A percentile compares a stretch with the other conserved stretches of the same genome.
phyloP scores from a whole-genome alignment of 2,888 invertebrate genomes.

The Herminia tarsipennalis region DNA sequence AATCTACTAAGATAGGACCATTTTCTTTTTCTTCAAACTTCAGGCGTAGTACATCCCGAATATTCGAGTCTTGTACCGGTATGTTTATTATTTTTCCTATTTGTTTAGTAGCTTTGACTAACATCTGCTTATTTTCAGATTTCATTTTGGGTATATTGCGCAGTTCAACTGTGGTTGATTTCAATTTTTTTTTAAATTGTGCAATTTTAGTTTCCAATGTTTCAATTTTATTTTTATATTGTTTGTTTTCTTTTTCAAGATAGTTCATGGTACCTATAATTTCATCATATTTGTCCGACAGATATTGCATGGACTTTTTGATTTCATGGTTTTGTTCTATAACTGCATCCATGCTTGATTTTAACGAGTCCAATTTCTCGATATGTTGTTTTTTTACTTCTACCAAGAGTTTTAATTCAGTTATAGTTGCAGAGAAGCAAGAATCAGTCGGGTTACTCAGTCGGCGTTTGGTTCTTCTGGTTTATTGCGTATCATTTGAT shows the following conservation, averaged over 20 bases:
- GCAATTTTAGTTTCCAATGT: not conserved
- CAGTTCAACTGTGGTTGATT: not conserved
- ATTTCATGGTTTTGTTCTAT: not conserved
- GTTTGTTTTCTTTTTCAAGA: not conserved
- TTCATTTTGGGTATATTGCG: constrained; percentile 8
- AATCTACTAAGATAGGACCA: constrained; percentile 6
- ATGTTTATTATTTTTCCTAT: no score
- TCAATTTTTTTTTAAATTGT: constrained; percentile 6
- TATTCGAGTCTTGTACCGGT: constrained; percentile 9
- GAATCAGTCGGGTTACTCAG: not conserved
- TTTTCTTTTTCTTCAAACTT: constrained; percentile 2
- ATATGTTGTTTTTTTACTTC: constrained; percentile 1
- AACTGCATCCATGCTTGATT: not conserved
- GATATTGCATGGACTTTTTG: not conserved
- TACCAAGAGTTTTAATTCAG: not conserved
- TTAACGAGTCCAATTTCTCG: not conserved
- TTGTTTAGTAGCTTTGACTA: no score
- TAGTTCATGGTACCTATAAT: not conserved
- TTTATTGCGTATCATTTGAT: no score
- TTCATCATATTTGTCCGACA: constrained; percentile 1
- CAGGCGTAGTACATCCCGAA: constrained; percentile 8
- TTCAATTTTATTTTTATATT: not conserved
- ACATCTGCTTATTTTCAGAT: no score
- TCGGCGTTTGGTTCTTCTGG: not conserved
- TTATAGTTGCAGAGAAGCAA: not conserved